Evolutionary conservation across 2,888 invertebrate genomes (phyloP), one percentile per base, ranked within the genome.

Genomic region (Pristionchus exspectatus): DNA sequence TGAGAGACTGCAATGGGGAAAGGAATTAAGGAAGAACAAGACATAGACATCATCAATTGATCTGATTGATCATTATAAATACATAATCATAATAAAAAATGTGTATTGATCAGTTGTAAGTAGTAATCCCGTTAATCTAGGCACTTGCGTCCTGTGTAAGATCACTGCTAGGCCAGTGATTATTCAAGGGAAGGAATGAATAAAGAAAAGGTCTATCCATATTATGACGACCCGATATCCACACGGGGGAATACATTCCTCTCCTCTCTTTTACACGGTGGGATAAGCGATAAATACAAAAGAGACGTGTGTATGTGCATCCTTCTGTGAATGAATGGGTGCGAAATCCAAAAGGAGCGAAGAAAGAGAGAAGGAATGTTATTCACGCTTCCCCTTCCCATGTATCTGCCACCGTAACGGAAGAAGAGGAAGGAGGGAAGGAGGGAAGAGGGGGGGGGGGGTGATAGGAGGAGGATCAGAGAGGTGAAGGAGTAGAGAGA

Each of bases 351-450:
- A 56, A 83, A 4, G 56, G 10, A 50, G 24, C 27, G 21, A 44
- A 21, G 10, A 81, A 33, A 50, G 81, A 81, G 21, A 7, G 54
- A 27, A 54, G 54, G 56, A 83, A 44, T 83, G 83, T 83, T 83
- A 83, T 83, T 83, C 83, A 83, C 83, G 83, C 56, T 56, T 83
- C 83, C 38, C 38, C 27, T 77, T 38, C 38, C 5, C 24, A 77
- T 38, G 44, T 50, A 83, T 81, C 81, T 56, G 83, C 54, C 56
- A 83, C 54, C 38, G 83, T 83, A 54, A 56, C 81, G 81, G n/a
- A 81, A 18, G 77, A 77, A 50, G 18, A 54, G 83, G 30, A n/a
- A 63, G 63, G 81, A 50, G 16, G 21, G 77, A 77, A 59, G 59
- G 12, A 9, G 9, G 18, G 24, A 10, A 12, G 21, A 50, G 21